Evolutionary conservation across 2,113 vertebrate species (phyloP), one percentile per base, ranked within the genome.

Genomic region (Xyrauchen texanus): DNA sequence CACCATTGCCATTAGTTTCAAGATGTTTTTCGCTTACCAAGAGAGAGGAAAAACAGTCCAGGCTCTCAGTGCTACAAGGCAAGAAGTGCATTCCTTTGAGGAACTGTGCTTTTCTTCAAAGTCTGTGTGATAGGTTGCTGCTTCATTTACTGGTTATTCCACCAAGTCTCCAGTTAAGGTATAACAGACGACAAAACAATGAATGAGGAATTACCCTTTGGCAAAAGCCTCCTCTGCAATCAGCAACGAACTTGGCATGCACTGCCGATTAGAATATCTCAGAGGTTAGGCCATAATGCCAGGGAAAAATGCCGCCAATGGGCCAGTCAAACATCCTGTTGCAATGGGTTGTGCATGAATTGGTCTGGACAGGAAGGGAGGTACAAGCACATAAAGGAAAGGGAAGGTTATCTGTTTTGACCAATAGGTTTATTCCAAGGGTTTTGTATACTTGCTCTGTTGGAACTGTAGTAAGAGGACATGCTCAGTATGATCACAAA

Each of bases 171-270:
- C 78, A 80, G 79, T 81, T 77, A 74, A 52, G 60, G 49, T 68
- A 34, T 34, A 16, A 67, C 58, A 73, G 77, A 79, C 71, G 44
- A 79, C 61, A 84, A 83, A 82, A 80, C 74, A 80, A 69, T 49
- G 58, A 60, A 82, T 84, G 77, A 84, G 80, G 76, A 80, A 86
- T 84, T 70, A 69, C 72, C 15, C 4, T 74, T 82, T 84, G 85
- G 82, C 80, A 69, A 53, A 13, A 21, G 68, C 66, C 49, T 70
- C 34, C 49, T 73, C 75, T 72, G 68, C 77, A 82, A 86, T 86
- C 85, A 86, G 80, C 64, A 76, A 58, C n/a, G 51, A 62, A 72
- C 73, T 81, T 77, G 70, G 68, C 10, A 74, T 49, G 79, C 5
- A 2, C 46, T 79, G 47, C 55, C 52, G 68, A 84, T 82, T 84